Base-by-base conservation (phyloP, 1,140 invertebrate species). In the Planococcus citri region DNA sequence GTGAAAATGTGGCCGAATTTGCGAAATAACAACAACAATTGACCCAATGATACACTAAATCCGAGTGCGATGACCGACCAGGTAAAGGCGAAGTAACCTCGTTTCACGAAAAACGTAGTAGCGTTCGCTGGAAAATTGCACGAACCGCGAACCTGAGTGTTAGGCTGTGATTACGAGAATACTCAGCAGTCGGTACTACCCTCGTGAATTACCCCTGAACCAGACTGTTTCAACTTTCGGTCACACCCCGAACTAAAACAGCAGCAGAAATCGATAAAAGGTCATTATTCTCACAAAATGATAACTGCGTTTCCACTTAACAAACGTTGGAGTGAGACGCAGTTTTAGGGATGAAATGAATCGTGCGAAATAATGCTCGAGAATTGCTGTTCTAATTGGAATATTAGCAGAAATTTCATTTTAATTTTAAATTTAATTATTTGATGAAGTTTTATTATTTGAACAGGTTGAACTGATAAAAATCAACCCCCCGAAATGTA, bases 221-320 rank as follows among this genome's bases (percentile, higher is more conserved):
- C 41, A 51, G 41, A 51, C 41, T 51, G 41, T 51, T 51, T 51
- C 41, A 14, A 51, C 41, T 51, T 17, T 51, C 41, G 41, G 41
- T 51, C 41, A 51, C 41, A 51, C 41, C 41, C 41, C 41, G n/a
- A 51, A 51, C 41, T 51, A 51, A 51, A 51, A n/a, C n/a, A n/a
- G 41, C 17, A 51, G 41, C 6, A 51, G 41, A 51, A 51, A 51
- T 51, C 41, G 41, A 51, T 51, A 51, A 51, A n/a, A 51, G 41
- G 41, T 51, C 41, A 51, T 51, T 51, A 51, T 51, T 51, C 41
- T 14, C 41, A 2, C 10, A n/a, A n/a, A n/a, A 51, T 20, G 41
- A 51, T 51, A n/a, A 20, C 41, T 20, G 41, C 41, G 41, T 20
- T 9, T 6, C 33, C 14, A 8, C 33, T 8, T 3, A 51, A 51